Percentiles rank a stretch among this genome's conserved stretches.
Evolutionary conservation across 2,113 vertebrate species (phyloP).

Genomic region (Paramormyrops kingsleyae): DNA sequence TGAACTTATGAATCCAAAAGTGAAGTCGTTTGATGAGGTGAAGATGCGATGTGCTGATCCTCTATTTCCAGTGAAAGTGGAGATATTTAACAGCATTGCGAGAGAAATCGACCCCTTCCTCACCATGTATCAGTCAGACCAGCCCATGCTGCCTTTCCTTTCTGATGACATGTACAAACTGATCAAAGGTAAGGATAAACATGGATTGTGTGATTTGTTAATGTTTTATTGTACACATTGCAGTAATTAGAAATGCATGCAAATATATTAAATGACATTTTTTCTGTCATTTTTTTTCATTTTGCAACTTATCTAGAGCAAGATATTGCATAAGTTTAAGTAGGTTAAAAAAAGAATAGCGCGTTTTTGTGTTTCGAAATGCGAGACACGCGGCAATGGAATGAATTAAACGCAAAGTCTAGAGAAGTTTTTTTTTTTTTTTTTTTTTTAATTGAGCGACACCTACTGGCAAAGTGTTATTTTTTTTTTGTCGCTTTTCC

Average conservation of each 20-base stretch:
- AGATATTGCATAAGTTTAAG: neutral
- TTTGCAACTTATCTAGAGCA: neutral
- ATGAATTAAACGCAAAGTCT: too few species aligned
- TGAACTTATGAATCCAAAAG: neutral
- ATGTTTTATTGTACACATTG: conserved; percentile 20
- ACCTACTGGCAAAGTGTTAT: too few species aligned
- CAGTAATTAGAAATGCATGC: conserved; percentile 13
- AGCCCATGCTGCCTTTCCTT: conserved; percentile 12
- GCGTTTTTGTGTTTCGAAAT: too few species aligned
- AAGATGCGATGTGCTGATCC: neutral
- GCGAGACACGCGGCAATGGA: too few species aligned
- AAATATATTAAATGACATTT: neutral
- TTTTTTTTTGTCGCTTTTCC: too few species aligned
- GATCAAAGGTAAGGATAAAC: neutral
- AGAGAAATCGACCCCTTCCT: conserved; percentile 12
- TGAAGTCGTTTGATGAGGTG: neutral
- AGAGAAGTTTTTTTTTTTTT: too few species aligned
- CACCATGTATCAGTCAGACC: conserved; percentile 13
- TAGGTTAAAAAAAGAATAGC: too few species aligned
- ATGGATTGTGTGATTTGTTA: conserved; percentile 7
- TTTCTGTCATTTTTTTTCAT: neutral
- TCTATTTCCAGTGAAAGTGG: conserved; percentile 12
- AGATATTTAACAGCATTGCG: conserved; percentile 14
- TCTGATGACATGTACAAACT: conserved; percentile 10
- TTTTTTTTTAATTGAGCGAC: too few species aligned